Evolutionary conservation across 2,113 vertebrate species (phyloP).

Genomic region (Centropus bengalensis): DNA sequence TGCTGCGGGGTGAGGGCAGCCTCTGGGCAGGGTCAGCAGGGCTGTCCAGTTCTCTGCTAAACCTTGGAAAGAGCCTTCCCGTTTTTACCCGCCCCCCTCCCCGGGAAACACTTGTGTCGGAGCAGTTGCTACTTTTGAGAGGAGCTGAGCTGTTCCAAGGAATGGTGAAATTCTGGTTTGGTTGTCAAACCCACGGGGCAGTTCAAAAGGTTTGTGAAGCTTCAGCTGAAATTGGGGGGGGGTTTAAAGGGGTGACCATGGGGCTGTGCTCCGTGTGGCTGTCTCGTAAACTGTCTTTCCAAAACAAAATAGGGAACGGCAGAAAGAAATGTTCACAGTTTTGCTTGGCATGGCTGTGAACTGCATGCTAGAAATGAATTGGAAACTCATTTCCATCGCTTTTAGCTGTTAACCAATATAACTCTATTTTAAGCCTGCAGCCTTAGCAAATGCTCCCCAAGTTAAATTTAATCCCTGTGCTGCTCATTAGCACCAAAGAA

Average conservation of each 20-base stretch:
- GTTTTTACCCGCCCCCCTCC: neutral
- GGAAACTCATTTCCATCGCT: slow-evolving; percentile 11
- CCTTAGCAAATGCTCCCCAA: neutral
- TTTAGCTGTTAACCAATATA: slow-evolving; percentile 67
- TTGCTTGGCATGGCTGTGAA: neutral
- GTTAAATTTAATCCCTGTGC: slow-evolving; percentile 22
- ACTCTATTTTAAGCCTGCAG: slow-evolving; percentile 10
- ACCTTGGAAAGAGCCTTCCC: neutral
- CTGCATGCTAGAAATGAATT: neutral
- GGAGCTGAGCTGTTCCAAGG: neutral
- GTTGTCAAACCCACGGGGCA: neutral
- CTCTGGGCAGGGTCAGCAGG: neutral
- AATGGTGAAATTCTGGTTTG: neutral
- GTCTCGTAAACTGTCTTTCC: neutral
- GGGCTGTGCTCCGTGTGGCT: neutral
- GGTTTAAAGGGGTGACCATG: neutral
- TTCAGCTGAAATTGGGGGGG: neutral
- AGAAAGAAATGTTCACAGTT: neutral
- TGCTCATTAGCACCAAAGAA: neutral
- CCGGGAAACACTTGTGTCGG: neutral
- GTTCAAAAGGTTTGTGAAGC: neutral
- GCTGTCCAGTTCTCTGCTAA: neutral
- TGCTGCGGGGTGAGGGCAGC: neutral
- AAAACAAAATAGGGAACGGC: neutral
- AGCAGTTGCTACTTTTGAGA: neutral